phyloP scores from a whole-genome alignment of 2,797 vertebrate genomes.

The Atherinosoma microstoma region DNA sequence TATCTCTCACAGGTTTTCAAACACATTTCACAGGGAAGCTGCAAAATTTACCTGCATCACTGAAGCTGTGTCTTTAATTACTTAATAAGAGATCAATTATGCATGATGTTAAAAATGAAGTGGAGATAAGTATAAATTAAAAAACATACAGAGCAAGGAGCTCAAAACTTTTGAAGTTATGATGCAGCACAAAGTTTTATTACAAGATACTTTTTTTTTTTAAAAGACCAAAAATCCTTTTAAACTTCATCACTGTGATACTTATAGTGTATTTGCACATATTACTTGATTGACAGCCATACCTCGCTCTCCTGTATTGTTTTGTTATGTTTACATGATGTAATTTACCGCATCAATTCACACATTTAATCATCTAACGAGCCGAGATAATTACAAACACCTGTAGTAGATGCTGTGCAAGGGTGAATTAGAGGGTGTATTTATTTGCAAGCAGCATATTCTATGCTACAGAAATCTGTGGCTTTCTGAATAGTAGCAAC shows the following conservation, averaged over 20 bases:
- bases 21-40: neutral
- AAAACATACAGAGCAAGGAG: neutral
- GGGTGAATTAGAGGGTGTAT: conserved; percentile 1
- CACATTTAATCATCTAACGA: conserved; percentile 4
- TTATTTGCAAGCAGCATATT: conserved; percentile 22
- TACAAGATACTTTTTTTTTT: neutral
- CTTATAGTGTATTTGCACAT: neutral
- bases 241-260: conserved; percentile 5
- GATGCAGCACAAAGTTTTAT: neutral
- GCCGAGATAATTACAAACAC: conserved; percentile 9
- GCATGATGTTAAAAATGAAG: neutral
- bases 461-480: conserved; percentile 10
- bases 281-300: conserved; percentile 2
- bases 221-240: neutral
- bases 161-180: neutral
- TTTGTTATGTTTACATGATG: neutral
- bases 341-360: neutral
- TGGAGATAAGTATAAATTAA: neutral
- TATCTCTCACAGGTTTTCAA: neutral
- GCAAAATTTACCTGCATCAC: neutral
- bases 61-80: neutral
- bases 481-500: conserved; percentile 29
- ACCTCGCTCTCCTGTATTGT: neutral
- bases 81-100: neutral
- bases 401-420: neutral